Evolutionary conservation across 2,797 vertebrate species (phyloP).

Genomic region (Aphelocoma californica): DNA sequence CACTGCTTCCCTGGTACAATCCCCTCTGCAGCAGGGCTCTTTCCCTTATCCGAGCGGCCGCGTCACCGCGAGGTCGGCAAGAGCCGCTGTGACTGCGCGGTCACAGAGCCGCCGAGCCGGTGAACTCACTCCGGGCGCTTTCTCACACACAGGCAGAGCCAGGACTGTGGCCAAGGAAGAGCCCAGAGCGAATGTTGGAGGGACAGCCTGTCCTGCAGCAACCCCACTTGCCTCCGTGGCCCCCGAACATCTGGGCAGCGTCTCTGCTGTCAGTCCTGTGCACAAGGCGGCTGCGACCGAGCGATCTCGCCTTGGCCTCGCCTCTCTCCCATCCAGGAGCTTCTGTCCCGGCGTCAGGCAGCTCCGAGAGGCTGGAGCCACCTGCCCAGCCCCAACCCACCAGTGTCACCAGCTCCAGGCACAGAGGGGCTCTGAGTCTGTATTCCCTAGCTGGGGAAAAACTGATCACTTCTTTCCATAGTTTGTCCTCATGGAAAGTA

Average conservation of each 20-base stretch:
- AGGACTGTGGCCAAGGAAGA: background rate
- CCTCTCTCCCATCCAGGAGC: background rate
- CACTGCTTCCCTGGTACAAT: accelerated
- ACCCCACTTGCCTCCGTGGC: background rate
- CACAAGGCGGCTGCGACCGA: background rate
- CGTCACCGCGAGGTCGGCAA: background rate
- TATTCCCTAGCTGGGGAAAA: background rate
- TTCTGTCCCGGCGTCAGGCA: accelerated
- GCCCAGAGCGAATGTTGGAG: accelerated
- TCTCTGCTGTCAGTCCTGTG: background rate
- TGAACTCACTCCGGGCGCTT: background rate
- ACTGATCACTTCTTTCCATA: background rate
- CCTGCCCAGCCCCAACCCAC: background rate
- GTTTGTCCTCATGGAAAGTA: background rate
- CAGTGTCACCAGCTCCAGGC: background rate
- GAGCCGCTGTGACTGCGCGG: background rate
- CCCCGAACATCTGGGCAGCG: background rate
- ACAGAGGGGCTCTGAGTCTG: background rate
- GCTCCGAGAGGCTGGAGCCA: background rate
- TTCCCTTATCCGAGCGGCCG: background rate
- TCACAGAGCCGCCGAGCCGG: background rate
- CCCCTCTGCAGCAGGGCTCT: accelerated
- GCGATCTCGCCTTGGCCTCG: accelerated
- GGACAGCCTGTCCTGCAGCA: background rate
- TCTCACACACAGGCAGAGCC: background rate